Evolutionary conservation across 2,888 invertebrate genomes (phyloP).

Genomic region (Hirtodrosophila cameraria): DNA sequence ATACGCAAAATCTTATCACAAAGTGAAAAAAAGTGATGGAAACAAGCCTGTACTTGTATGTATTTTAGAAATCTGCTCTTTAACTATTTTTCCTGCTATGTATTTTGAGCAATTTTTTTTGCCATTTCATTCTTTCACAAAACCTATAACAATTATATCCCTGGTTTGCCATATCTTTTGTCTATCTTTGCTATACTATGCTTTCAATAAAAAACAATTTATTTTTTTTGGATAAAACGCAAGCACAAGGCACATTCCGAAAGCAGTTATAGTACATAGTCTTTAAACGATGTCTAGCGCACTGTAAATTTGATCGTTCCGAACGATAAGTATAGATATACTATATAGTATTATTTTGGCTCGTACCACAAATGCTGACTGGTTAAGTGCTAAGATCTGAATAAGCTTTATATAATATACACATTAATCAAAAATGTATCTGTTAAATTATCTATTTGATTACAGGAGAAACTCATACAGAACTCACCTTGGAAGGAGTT

Average conservation of each 20-base stretch:
- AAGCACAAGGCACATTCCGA: slow-evolving; percentile 57
- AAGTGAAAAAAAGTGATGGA: no score
- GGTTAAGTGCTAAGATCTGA: slow-evolving; percentile 67
- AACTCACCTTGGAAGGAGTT: slow-evolving; percentile 96
- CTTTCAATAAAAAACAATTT: background rate
- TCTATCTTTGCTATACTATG: slow-evolving; percentile 12
- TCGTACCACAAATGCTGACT: slow-evolving; percentile 82
- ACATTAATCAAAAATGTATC: background rate
- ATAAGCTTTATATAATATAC: background rate
- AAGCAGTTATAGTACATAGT: slow-evolving; percentile 51
- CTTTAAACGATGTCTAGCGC: slow-evolving; percentile 27
- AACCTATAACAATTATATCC: slow-evolving; percentile 7
- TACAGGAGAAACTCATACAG: slow-evolving; percentile 92
- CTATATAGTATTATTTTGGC: slow-evolving; percentile 17
- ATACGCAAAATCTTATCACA: no score
- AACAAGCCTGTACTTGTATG: no score
- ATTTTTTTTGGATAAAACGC: slow-evolving; percentile 44
- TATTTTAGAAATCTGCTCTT: slow-evolving; percentile 4
- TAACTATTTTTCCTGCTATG: slow-evolving; percentile 11
- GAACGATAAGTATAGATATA: slow-evolving; percentile 10
- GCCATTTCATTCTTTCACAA: slow-evolving; percentile 13
- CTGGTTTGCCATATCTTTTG: slow-evolving; percentile 14
- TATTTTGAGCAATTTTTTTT: slow-evolving; percentile 6
- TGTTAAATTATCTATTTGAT: slow-evolving; percentile 22
- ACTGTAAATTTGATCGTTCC: slow-evolving; percentile 27